Base-by-base conservation (phyloP, 2,797 vertebrate genomes). In the Pseudopleuronectes americanus region DNA sequence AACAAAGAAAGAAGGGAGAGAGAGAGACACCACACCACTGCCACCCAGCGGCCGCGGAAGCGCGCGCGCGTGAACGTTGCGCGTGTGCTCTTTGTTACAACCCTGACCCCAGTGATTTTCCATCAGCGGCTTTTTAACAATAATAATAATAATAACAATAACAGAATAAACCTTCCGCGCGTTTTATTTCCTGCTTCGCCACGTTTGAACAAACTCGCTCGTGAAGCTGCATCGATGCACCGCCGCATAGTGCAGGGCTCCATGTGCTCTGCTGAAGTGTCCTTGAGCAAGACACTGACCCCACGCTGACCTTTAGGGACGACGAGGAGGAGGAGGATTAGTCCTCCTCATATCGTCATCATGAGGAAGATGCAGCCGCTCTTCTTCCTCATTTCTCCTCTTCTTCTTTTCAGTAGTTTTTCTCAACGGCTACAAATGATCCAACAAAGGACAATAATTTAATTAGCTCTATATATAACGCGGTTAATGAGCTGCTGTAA, bases 11-110 rank as follows among this genome's bases (percentile, higher is more conserved):
- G 28, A 55, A 67, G 59, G 67, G 58, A 68, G 36, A 36, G 28
- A 36, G 64, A 65, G 66, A 21, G 33, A 85, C 79, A 91, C 88
- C 92, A 79, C 93, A 93, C 88, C 88, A 95, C 92, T 94, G 94
- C 94, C 93, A 92, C 92, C 94, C 85, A 93, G 94, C 90, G 94
- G 92, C 73, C 61, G 60, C 60, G 28, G 36, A 41, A 43, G 48
- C 47, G 76, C 75, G 76, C 75, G 76, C 75, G 78, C 75, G 76
- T 53, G 71, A 57, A 54, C 61, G 73, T 83, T n/a, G 79, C 48
- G 80, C 73, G 82, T 65, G 77, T 74, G 51, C 60, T 76, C 73
- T 81, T 77, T 85, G 79, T 84, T 72, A 7, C 17, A 49, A 12
- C 53, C 24, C 47, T 28, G 6, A 63, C 60, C 56, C 41, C 38